Base-by-base conservation (phyloP, 2,797 vertebrate genomes). In the Huso huso region DNA sequence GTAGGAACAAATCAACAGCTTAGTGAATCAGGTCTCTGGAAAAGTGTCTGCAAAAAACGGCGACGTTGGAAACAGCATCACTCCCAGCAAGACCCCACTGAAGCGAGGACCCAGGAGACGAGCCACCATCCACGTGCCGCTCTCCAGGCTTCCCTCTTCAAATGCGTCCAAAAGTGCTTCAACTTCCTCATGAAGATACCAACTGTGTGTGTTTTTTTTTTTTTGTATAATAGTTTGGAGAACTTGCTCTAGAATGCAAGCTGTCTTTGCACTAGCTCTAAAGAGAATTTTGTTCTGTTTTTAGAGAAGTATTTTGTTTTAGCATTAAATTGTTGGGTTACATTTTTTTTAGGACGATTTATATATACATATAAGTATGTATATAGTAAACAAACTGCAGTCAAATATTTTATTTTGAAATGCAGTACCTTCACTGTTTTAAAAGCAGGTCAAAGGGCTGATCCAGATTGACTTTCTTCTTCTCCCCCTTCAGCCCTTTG, bases 231-330 rank as follows among this genome's bases (percentile, higher is more conserved):
- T 93, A 94, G 92, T 89, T 92, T 85, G 93, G 93, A 94, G 92
- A 90, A 92, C 94, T 95, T 92, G 93, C 93, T 91, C 84, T 90
- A 91, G 89, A 90, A 89, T 92, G 89, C 91, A 94, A 93, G 94
- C 93, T 95, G 94, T 97, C 93, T 99, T 99, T 99, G 96, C 96
- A 98, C 96, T 98, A 97, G 95, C 91, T 94, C 93, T 94, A 92
- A 95, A 94, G 93, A 94, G 93, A 89, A 91, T 91, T 91, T 93
- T 87, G 82, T 92, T 92, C 91, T 37, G 89, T 86, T 91, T 93
- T 93, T 91, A 91, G 88, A 90, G 76, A 88, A 89, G 82, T 89
- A 88, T 91, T 87, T 81, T 87, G 89, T 89, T 91, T 93, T 93
- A 97, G 95, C 95, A 97, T 98, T 97, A 97, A 94, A 88, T 83